Percentiles rank a stretch among this genome's conserved stretches.
Conservation (phyloP, 2,888 invertebrate species). For the Volucella inflata region DNA sequence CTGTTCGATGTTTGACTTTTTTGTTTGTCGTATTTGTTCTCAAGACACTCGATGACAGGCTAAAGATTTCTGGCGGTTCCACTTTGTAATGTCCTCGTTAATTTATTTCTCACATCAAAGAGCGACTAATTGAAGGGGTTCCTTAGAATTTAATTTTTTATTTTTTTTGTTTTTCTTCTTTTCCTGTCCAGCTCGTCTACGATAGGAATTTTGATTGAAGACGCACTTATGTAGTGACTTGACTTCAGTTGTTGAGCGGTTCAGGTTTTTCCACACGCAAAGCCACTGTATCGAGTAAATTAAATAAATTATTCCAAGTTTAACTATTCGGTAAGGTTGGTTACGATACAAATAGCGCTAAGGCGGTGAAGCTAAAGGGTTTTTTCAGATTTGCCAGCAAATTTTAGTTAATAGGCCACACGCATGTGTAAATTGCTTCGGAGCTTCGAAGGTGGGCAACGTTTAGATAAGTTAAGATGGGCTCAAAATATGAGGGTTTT, state of each 20-base stretch:
- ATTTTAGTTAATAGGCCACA: too few species aligned
- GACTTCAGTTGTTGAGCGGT: background rate
- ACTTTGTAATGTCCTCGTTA: constrained; percentile 58
- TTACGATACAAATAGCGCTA: too few species aligned
- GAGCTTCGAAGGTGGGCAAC: too few species aligned
- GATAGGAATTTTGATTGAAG: constrained; percentile 45
- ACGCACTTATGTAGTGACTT: too few species aligned
- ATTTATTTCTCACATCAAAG: constrained; percentile 65
- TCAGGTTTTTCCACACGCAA: constrained; percentile 22
- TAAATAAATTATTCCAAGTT: too few species aligned
- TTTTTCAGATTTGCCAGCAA: too few species aligned
- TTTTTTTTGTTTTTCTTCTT: constrained; percentile 21
- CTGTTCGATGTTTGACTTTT: constrained; percentile 9
- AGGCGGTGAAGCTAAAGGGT: too few species aligned
- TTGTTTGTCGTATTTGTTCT: constrained; percentile 16
- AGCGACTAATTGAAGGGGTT: constrained; percentile 65
- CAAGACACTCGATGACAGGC: constrained; percentile 30
- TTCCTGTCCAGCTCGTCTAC: constrained; percentile 36
- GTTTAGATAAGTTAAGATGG: too few species aligned
- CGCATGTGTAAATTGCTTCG: too few species aligned
- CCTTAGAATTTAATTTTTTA: background rate
- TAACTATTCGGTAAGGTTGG: too few species aligned
- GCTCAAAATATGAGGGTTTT: too few species aligned
- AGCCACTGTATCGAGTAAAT: background rate
- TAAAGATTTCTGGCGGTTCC: constrained; percentile 48